Base-by-base conservation (phyloP, 2,113 vertebrate species). In the Silurus glanis region DNA sequence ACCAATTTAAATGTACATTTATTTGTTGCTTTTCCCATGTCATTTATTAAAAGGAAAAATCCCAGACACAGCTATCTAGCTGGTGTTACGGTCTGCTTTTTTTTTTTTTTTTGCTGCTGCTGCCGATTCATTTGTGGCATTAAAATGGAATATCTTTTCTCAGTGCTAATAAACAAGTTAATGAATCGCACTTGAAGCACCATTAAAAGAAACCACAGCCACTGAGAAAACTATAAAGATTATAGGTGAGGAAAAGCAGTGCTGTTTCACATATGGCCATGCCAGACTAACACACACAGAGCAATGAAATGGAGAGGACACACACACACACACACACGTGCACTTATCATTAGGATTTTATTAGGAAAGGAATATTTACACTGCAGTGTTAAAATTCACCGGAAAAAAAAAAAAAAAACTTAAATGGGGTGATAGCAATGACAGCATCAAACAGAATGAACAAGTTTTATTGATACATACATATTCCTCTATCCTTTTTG, bases 151-250 rank as follows among this genome's bases (percentile, higher is more conserved):
- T 80, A 85, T 72, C 56, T 61, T 85, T 79, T 87, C 61, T 81
- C 81, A 76, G 79, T 64, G 80, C 88, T 85, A 85, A 89, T 87
- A 85, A 89, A 89, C 13, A 49, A 80, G 66, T 80, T 89, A 86
- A 87, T 89, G 84, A 81, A 86, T 87, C 84, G 47, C 88, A 89
- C 86, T 87, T 76, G 84, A 64, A 76, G 83, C 83, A 58, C 74
- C 80, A 86, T 69, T 87, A 53, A 89, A 55, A 76, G 67, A 87
- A 87, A 89, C 86, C 86, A 51, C 72, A 75, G 86, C 66, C 75
- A 87, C 83, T 78, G 71, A 80, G 21, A 87, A 83, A 79, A 87
- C 80, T 49, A 83, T 85, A 87, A 89, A 89, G 80, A 85, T 86
- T 67, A 76, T 72, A 74, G 61, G 53, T 66, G 84, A 85, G 21